Evolutionary conservation across 2,113 vertebrate species (phyloP), one percentile per base, ranked within the genome.

Genomic region (Sylvilagus bachmani): DNA sequence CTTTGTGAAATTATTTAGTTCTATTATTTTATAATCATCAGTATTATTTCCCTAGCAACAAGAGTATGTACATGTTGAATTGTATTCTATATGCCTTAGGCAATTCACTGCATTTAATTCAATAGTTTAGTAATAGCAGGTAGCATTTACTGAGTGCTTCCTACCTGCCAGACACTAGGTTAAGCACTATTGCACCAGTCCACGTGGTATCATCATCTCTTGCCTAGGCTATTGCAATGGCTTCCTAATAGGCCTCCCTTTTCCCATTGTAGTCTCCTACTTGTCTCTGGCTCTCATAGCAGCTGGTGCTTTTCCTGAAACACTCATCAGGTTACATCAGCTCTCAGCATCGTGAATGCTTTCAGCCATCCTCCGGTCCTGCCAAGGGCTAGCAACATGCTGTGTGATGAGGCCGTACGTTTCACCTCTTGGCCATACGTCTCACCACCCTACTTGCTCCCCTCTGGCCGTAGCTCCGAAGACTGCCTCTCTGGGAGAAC

Each of bases 1-100:
- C 33, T 84, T 86, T 87, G 71, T 95, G 82, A 80, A 78, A 70
- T 84, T 71, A 36, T 13, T 69, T 74, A 71, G 2, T 62, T 80
- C 69, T 89, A 10, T 75, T 70, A 31, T 81, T 79, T 69, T 58
- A 36, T 55, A 3, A 49, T 67, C 31, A 86, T 44, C 19, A 24
- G 16, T 55, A 49, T 80, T 53, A 61, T 81, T 44, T 73, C 58
- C 6, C 38, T 67, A 51, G 71, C 17, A 36, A 36, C 8, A 67
- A 25, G 2, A 91, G 67, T 79, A 61, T 93, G 11, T 33, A 61
- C 36, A 62, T 31, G 25, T 22, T 62, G 38, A 73, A 24, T 51
- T 51, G 93, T 91, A 44, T 70, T 4, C 74, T 16, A 3, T 31
- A 4, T 61, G 70, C 49, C 66, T 69, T 73, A 58, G 31, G 31